Base-by-base conservation (phyloP, 2,888 invertebrate species). In the Catotricha subobsoleta region DNA sequence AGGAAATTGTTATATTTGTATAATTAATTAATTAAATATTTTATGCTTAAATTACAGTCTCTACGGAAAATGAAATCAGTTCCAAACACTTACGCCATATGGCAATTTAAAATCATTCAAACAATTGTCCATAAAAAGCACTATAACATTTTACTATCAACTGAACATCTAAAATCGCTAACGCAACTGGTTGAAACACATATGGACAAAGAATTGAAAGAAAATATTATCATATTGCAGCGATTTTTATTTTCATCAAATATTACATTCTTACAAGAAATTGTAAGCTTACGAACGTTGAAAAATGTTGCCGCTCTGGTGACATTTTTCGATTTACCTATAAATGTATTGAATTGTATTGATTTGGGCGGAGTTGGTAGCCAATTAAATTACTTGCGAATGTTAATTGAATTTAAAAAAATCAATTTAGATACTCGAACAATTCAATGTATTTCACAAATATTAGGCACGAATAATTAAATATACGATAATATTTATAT, bases 31-130 rank as follows among this genome's bases (percentile, higher is more conserved):
- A 41, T 29, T 44, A 20, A 37, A 47, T 45, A 47, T 47, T 52
- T 54, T 46, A n/a, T n/a, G n/a, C n/a, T n/a, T n/a, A n/a, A n/a
- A n/a, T 53, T 58, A 45, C 67, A 76, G 68, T 70, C 70, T 47
- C 56, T 76, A 46, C 67, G 69, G 49, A 60, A 63, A 39, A 63
- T 75, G 53, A 62, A 64, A 41, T 59, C 58, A 1, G 59, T 66
- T 20, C 71, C 76, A 0, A 69, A 62, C 3, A 58, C 68, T 0
- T 62, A 68, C 51, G 71, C 77, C 51, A 64, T 79, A 16, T 83
- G 82, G 82, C 83, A 86, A 57, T 67, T 82, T 35, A 83, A 81
- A 54, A 64, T 80, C 1, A 64, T 74, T 4, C 68, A 70, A 2
- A 67, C 73, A 0, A 76, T 75, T 48, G 65, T 70, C 6, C 57